Evolutionary conservation across 1,140 invertebrate genomes (phyloP).

Genomic region (Myzus persicae): DNA sequence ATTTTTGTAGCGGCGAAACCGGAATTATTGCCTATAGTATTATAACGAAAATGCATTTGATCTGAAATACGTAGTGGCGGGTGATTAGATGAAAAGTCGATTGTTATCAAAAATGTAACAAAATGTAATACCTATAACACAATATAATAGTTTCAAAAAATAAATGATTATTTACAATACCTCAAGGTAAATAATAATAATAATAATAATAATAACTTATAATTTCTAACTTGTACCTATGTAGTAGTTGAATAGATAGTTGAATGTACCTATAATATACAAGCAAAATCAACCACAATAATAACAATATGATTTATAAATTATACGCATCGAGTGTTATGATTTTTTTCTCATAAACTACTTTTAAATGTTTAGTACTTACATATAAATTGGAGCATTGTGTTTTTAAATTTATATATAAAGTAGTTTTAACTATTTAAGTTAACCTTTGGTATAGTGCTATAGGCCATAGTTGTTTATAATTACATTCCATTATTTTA

Average conservation of each 20-base stretch:
- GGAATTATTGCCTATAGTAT: slow-evolving; percentile 10
- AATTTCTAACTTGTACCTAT: not conserved
- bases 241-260: not conserved
- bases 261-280: not conserved
- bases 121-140: not conserved
- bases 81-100: slow-evolving; percentile 6
- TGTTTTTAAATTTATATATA: not conserved
- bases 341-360: not conserved
- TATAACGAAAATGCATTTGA: not conserved
- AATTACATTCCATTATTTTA: not conserved
- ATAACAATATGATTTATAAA: not conserved
- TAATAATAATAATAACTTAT: slow-evolving; percentile 8
- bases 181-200: not conserved
- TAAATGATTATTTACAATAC: not conserved
- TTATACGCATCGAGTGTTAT: not conserved
- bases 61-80: not conserved
- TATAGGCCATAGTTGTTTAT: not conserved
- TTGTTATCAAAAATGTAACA: slow-evolving; percentile 20
- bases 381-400: not conserved
- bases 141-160: not conserved
- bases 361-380: not conserved
- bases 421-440: not conserved
- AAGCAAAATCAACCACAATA: not conserved
- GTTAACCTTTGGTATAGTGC: not conserved
- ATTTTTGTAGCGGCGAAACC: not conserved